A percentile compares a stretch with the other conserved stretches of the same genome.
Conservation (phyloP, 2,113 vertebrate species). For the Bostrychus sinensis region DNA sequence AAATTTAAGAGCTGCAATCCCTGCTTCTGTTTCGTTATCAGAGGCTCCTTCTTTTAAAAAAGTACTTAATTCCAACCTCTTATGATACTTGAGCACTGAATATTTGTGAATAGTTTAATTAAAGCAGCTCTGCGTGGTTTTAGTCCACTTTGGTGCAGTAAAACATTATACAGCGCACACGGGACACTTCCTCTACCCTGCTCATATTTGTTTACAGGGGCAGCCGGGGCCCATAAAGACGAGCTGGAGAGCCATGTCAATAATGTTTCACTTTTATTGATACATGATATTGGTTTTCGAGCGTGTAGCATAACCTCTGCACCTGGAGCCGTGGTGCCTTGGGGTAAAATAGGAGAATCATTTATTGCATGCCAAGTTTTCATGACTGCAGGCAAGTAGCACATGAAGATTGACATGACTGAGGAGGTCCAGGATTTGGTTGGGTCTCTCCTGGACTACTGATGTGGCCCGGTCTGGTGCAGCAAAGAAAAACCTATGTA, state of each 20-base stretch:
- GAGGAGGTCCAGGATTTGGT: neutral
- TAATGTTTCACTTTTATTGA: constrained; percentile 8
- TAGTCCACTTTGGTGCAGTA: neutral
- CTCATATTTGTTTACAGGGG: constrained; percentile 1
- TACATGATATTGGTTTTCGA: constrained; percentile 2
- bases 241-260: neutral
- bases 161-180: neutral
- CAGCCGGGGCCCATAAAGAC: constrained; percentile 1
- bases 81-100: constrained; percentile 1
- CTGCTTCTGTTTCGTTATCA: neutral
- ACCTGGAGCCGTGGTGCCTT: neutral
- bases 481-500: no score
- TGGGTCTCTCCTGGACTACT: no score
- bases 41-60: constrained; percentile 2
- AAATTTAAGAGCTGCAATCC: neutral
- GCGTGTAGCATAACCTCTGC: constrained; percentile 3
- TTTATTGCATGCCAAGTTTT: neutral
- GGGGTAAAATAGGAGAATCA: neutral
- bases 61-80: neutral
- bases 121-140: constrained; percentile 2
- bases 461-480: no score
- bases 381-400: neutral
- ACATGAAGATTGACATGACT: neutral
- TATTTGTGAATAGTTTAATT: constrained; percentile 5
- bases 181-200: neutral